Evolutionary conservation across 2,888 invertebrate genomes (phyloP), one percentile per base, ranked within the genome.

Genomic region (Euclidia mi): DNA sequence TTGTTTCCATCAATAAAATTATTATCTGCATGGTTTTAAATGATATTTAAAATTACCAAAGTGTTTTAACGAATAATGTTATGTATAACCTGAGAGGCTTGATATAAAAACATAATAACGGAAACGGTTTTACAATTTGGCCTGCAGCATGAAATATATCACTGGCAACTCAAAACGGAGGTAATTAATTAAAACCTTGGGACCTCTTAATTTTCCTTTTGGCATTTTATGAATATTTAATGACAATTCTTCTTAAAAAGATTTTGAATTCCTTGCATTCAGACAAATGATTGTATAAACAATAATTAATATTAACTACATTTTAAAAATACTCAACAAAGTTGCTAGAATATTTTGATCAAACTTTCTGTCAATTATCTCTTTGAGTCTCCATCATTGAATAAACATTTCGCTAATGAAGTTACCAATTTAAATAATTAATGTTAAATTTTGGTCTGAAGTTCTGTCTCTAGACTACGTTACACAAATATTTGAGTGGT

Each of bases 341-440:
- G 17, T 18, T 40, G 6, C n/a, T 14, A 25, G 9, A 46, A 46
- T 37, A 7, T 37, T 20, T 37, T 46, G n/a, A 11, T 38, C 7
- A 38, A 46, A 46, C 28, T 37, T 15, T 46, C 37, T 15, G 18
- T 37, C 9, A 37, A 31, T 14, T 46, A 62, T 40, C 20, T 37
- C n/a, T 43, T 45, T 42, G 31, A 42, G 18, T 14, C 35, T 15
- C 1, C 17, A n/a, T 56, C 42, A 52, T 56, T 66, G 14, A 59
- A 56, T 32, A 34, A 53, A 59, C 50, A 56, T 46, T 25, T 58
- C 38, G 18, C 32, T 55, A 35, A 37, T 56, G 6, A 32, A 44
- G 10, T 35, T 45, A 28, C 29, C 41, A 6, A 40, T 56, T 32
- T 56, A 37, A 52, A 40, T 56, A 40, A 52, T 52, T 41, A 14